Conservation (phyloP, 2,888 invertebrate species). For the Dicyrtoma fusca region DNA sequence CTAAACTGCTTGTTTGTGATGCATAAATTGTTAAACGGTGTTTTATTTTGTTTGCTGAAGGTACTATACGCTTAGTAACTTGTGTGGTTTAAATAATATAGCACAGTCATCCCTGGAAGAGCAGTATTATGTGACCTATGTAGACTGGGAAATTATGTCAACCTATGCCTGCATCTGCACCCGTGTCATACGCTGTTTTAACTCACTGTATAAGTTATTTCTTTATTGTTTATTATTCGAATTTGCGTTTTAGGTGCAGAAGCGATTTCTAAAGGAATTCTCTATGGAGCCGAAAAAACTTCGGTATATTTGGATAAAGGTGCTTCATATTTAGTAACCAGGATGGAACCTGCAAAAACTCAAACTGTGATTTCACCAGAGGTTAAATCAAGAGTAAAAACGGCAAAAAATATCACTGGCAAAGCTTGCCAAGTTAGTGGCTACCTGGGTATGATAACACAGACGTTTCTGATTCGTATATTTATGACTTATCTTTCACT, state of each 20-base stretch:
- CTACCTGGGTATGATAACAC: constrained; percentile 64
- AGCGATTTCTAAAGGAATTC: constrained; percentile 69
- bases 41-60: too few species aligned
- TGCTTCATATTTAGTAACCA: constrained; percentile 67
- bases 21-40: too few species aligned
- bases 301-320: constrained; percentile 66
- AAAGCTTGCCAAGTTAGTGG: constrained; percentile 72
- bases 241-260: constrained; percentile 68
- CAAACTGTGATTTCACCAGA: constrained; percentile 63
- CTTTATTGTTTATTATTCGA: not conserved
- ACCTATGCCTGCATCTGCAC: too few species aligned
- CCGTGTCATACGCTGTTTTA: too few species aligned
- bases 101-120: too few species aligned
- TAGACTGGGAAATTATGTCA: too few species aligned
- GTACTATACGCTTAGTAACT: too few species aligned
- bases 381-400: constrained; percentile 66
- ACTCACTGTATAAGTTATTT: too few species aligned
- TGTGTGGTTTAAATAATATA: too few species aligned
- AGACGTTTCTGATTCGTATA: not conserved
- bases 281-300: constrained; percentile 70
- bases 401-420: constrained; percentile 70
- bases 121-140: too few species aligned
- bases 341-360: constrained; percentile 62
- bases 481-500: too few species aligned
- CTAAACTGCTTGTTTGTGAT: too few species aligned